phyloP scores from a whole-genome alignment of 2,113 vertebrate genomes.

The Halcyon malimbica region DNA sequence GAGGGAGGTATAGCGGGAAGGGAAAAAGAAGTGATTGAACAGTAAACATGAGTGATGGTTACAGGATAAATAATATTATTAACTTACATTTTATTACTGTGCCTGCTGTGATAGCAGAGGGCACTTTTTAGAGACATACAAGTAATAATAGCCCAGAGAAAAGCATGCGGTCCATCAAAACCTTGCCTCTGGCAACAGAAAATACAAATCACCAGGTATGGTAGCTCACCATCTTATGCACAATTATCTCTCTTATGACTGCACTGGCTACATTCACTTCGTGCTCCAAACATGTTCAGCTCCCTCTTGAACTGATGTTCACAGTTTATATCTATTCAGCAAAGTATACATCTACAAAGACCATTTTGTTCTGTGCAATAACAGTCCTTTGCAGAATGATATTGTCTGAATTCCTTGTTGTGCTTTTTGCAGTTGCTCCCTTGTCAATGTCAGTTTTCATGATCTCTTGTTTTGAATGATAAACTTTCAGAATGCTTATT shows the following conservation, averaged over 20 bases:
- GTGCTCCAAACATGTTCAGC: background rate
- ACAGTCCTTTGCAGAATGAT: background rate
- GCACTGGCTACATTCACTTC: background rate
- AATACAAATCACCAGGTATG: conserved; percentile 50
- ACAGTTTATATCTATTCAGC: conserved; percentile 14
- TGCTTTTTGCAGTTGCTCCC: background rate
- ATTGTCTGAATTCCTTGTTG: background rate
- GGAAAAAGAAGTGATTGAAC: background rate
- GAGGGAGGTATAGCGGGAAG: background rate
- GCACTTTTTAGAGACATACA: conserved; percentile 20
- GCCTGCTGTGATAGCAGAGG: conserved; percentile 7
- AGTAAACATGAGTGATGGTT: conserved; percentile 8
- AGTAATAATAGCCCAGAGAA: conserved; percentile 45
- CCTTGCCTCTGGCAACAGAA: conserved; percentile 13
- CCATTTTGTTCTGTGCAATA: background rate
- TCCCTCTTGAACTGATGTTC: conserved; percentile 3
- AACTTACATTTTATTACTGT: conserved; percentile 38
- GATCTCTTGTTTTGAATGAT: conserved; percentile 1
- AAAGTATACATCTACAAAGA: background rate
- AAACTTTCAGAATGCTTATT: background rate
- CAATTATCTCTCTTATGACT: conserved; percentile 37
- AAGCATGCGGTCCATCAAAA: conserved; percentile 30
- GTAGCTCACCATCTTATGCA: conserved; percentile 37
- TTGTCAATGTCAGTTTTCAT: background rate
- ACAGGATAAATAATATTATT: conserved; percentile 47